These are phyloP conservation scores for Sapayoa aenigma DNA, from an alignment of 2,113 vertebrate species.

Conservation along the genomic window DNA sequence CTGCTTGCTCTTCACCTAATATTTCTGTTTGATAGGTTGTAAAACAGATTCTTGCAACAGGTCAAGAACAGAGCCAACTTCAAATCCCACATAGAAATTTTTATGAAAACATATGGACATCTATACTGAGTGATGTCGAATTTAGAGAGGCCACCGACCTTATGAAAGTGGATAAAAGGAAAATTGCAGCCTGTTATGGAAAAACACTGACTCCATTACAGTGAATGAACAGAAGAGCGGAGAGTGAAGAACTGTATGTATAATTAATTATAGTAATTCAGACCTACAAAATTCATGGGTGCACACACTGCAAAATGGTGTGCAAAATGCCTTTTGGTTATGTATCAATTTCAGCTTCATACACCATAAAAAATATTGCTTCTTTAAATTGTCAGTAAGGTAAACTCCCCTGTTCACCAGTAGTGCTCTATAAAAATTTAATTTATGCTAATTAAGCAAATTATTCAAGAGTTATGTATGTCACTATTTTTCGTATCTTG, in stretches of 20 bases:
- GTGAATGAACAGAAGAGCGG: constrained; percentile 73
- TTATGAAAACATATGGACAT: constrained; percentile 94
- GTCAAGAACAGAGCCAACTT: constrained; percentile 89
- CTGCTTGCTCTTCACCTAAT: constrained; percentile 93
- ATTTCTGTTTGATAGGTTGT: constrained; percentile 93
- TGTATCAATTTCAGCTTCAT: neutral
- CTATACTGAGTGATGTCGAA: constrained; percentile 89
- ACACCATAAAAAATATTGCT: neutral
- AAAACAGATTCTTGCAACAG: constrained; percentile 87
- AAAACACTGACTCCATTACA: constrained; percentile 85
- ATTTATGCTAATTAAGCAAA: neutral
- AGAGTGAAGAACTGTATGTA: constrained; percentile 78
- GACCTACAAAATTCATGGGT: constrained; percentile 57
- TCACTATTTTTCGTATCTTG: neutral
- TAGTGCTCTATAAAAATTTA: constrained; percentile 63
- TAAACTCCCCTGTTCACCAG: neutral
- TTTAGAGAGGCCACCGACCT: constrained; percentile 91
- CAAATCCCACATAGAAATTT: constrained; percentile 89
- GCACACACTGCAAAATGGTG: constrained; percentile 4
- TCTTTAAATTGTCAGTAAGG: constrained; percentile 34
- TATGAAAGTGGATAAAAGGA: constrained; percentile 92
- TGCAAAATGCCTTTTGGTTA: neutral
- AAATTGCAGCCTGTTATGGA: constrained; percentile 90
- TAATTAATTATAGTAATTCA: constrained; percentile 83
- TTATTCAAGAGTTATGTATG: neutral